phyloP scores from a whole-genome alignment of 64 coral and sea anemone genomes.

The Orbicella faveolata region DNA sequence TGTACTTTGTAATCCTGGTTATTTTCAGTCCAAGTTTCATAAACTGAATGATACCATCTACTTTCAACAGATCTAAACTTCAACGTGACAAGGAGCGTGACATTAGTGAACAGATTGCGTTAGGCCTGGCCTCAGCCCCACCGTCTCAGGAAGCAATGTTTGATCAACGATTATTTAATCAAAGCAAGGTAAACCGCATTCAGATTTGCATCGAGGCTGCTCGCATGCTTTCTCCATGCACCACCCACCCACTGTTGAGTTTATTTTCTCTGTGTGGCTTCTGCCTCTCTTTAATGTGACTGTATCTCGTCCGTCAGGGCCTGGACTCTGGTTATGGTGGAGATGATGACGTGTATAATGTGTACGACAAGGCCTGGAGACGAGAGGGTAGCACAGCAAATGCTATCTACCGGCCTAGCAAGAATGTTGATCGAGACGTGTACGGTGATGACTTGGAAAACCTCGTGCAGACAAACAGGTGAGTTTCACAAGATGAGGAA shows the following conservation, averaged over 20 bases:
- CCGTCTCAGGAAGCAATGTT: slow-evolving; percentile 95
- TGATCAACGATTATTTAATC: slow-evolving; percentile 97
- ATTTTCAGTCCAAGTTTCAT: too few relatives aligned
- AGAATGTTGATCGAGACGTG: slow-evolving; percentile 89
- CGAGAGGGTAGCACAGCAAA: slow-evolving; percentile 84
- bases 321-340: slow-evolving; percentile 94
- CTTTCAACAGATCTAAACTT: slow-evolving; percentile 82
- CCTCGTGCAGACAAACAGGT: slow-evolving; percentile 90
- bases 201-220: too few relatives aligned
- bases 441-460: slow-evolving; percentile 97
- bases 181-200: slow-evolving; percentile 64
- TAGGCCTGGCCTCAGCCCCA: slow-evolving; percentile 75
- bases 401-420: slow-evolving; percentile 87
- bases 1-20: too few relatives aligned
- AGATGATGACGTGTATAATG: slow-evolving; percentile 92
- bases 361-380: slow-evolving; percentile 96
- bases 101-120: slow-evolving; percentile 98
- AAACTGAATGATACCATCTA: too few relatives aligned
- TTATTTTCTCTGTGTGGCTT: neutral
- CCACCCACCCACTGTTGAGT: neutral
- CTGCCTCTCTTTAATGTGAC: neutral
- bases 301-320: slow-evolving; percentile 47
- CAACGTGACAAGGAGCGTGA: slow-evolving; percentile 96
- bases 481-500: neutral
- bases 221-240: neutral